Evolutionary conservation across 2,797 vertebrate species (phyloP).

Genomic region (Gila robusta): DNA sequence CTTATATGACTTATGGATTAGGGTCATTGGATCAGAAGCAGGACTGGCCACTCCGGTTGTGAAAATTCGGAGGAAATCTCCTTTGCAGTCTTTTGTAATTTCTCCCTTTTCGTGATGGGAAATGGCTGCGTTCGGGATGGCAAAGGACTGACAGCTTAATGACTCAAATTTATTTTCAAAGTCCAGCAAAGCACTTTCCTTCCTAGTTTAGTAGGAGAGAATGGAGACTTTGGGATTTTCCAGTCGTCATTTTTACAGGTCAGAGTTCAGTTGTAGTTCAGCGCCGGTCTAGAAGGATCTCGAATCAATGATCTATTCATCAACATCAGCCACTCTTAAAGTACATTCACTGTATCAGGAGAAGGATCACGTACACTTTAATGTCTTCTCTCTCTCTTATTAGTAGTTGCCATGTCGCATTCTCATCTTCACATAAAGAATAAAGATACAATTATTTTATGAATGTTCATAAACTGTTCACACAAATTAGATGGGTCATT

Average conservation of each 20-base stretch:
- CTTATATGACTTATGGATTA: constrained; percentile 15
- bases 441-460: background rate
- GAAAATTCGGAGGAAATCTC: constrained; percentile 10
- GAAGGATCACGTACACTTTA: background rate
- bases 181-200: background rate
- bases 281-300: background rate
- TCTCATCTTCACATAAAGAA: background rate
- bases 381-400: background rate
- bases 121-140: constrained; percentile 16
- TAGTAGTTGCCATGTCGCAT: too few relatives aligned
- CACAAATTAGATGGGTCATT: background rate
- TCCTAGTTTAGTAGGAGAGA: constrained; percentile 17
- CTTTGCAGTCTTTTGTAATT: constrained; percentile 21
- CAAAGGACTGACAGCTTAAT: constrained; percentile 17
- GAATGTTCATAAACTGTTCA: background rate
- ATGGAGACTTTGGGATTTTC: constrained; percentile 14
- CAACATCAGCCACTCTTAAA: background rate
- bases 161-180: constrained; percentile 29
- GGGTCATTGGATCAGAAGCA: constrained; percentile 30
- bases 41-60: constrained; percentile 24
- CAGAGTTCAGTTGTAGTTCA: constrained; percentile 23
- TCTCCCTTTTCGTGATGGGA: constrained; percentile 29
- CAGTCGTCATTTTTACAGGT: constrained; percentile 11
- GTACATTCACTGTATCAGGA: background rate
- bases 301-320: background rate